These are phyloP conservation scores for Dorcus hopei DNA, from an alignment of 2,888 invertebrate species.

Conservation along the genomic window DNA sequence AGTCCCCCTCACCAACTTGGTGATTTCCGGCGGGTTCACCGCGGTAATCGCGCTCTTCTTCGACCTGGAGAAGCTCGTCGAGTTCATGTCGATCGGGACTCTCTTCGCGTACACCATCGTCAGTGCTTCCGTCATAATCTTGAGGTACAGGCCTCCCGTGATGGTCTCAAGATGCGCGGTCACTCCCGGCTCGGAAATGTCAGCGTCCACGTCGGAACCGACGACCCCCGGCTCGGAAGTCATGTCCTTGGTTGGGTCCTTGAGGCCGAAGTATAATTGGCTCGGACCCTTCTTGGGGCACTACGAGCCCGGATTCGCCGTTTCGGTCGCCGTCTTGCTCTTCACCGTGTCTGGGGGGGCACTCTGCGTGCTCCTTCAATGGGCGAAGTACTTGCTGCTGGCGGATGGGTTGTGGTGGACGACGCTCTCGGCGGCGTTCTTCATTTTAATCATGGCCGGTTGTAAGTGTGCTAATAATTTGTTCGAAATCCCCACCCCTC, in stretches of 20 bases:
- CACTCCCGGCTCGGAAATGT: conserved; percentile 44
- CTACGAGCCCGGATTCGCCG: conserved; percentile 74
- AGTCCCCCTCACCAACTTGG: conserved; percentile 72
- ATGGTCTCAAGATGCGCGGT: conserved; percentile 26
- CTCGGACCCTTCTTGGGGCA: conserved; percentile 69
- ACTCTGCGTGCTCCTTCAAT: conserved; percentile 65
- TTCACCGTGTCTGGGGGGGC: conserved; percentile 67
- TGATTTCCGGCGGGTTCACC: conserved; percentile 72
- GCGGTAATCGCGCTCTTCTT: conserved; percentile 79
- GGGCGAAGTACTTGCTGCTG: conserved; percentile 51
- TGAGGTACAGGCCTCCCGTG: conserved; percentile 61
- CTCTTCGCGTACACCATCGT: conserved; percentile 88
- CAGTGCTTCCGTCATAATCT: conserved; percentile 82
- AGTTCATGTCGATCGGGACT: conserved; percentile 93
- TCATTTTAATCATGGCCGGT: conserved; percentile 60
- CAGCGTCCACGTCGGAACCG: conserved; percentile 43
- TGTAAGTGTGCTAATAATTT: conserved; percentile 53
- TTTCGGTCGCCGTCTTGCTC: conserved; percentile 67
- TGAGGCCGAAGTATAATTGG: conserved; percentile 71
- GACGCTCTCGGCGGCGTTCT: conserved; percentile 59
- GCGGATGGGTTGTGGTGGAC: conserved; percentile 66
- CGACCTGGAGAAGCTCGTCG: conserved; percentile 85
- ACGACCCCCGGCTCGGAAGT: conserved; percentile 44
- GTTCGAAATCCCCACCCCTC: not conserved
- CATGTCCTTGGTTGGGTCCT: conserved; percentile 69